Conservation (phyloP, 2,797 vertebrate genomes). For the Hemibagrus guttatus region DNA sequence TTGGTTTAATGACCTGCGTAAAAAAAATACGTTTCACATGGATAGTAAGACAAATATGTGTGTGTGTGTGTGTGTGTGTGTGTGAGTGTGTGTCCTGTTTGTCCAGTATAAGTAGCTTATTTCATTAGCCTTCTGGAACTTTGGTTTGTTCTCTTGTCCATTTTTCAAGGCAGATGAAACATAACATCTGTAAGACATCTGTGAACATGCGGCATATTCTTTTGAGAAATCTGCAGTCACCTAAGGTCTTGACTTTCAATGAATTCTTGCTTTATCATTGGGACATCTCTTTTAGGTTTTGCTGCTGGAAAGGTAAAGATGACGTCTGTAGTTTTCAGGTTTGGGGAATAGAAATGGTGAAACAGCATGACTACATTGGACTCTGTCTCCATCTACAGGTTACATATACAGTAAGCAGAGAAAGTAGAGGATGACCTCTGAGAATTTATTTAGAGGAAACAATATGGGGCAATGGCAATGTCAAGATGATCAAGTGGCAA, state of each 20-base stretch:
- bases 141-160: background rate
- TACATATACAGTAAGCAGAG: background rate
- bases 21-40: no score
- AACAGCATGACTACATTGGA: background rate
- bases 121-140: background rate
- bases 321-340: background rate
- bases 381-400: slow-evolving; percentile 55
- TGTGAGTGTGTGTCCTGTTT: background rate
- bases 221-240: background rate
- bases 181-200: background rate
- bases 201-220: background rate
- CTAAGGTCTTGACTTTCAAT: background rate
- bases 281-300: background rate
- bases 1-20: no score
- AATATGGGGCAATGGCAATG: background rate
- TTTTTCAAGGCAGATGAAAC: background rate
- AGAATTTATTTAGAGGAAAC: background rate
- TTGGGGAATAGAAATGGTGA: background rate
- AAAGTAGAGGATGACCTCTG: background rate
- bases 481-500: background rate
- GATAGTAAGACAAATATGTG: no score
- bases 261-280: background rate
- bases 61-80: background rate
- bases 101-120: background rate
- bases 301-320: no score